phyloP scores from a whole-genome alignment of 2,888 invertebrate species.

The Sarcophaga carnaria region DNA sequence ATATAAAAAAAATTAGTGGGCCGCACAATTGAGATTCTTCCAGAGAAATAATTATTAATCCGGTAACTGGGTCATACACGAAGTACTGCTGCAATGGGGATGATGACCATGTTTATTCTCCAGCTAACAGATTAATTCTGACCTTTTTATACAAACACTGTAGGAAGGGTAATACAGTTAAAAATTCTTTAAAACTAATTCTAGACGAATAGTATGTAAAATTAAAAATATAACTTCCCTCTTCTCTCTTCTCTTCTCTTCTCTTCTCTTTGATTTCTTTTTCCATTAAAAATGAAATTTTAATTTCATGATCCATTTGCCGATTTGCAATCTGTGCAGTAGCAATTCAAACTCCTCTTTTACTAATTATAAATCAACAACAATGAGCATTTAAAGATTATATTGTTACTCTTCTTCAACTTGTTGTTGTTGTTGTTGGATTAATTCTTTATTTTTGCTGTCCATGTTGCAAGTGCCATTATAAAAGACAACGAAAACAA shows the following conservation, averaged over 20 bases:
- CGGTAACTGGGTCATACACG: too few species aligned
- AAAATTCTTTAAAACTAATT: too few species aligned
- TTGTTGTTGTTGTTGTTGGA: constrained; percentile 32
- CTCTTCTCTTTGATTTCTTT: not conserved
- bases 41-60: too few species aligned
- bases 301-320: constrained; percentile 60
- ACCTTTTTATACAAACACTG: too few species aligned
- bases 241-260: not conserved
- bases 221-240: not conserved
- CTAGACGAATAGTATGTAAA: too few species aligned
- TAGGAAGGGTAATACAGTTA: too few species aligned
- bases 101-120: too few species aligned
- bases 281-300: constrained; percentile 17
- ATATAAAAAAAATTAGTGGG: too few species aligned
- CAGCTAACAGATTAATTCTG: too few species aligned
- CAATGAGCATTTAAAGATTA: constrained; percentile 23
- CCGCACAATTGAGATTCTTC: too few species aligned
- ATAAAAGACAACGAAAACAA: not conserved
- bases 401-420: not conserved
- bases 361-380: constrained; percentile 62
- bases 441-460: not conserved
- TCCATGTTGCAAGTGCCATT: not conserved
- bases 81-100: too few species aligned
- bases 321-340: constrained; percentile 29
- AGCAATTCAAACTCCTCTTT: constrained; percentile 48